Evolutionary conservation across 2,113 vertebrate genomes (phyloP).

Genomic region (Haemorhous mexicanus): DNA sequence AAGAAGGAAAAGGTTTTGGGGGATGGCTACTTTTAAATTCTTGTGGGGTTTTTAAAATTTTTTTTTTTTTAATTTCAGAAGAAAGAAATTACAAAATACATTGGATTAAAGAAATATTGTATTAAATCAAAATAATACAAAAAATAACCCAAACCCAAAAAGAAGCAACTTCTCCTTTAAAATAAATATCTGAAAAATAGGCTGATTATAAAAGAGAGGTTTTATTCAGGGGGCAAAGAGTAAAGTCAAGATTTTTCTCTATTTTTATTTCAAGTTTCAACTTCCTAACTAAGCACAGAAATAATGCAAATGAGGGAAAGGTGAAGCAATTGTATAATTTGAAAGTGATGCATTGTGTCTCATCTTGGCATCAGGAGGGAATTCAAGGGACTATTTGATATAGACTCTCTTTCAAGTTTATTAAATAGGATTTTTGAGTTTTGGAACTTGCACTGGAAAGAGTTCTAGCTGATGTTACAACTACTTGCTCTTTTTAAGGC

Average conservation of each 20-base stretch:
- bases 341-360: neutral
- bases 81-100: neutral
- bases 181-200: neutral
- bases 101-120: neutral
- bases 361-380: conserved; percentile 5
- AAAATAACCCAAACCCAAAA: neutral
- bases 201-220: neutral
- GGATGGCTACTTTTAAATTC: neutral
- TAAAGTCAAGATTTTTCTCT: neutral
- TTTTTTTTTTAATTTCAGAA: neutral
- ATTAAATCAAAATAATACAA: neutral
- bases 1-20: neutral
- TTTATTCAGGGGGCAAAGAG: neutral
- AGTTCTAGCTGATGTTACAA: neutral
- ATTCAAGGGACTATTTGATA: conserved; percentile 8
- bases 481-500: neutral
- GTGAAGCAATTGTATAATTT: conserved; percentile 3
- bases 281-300: neutral
- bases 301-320: neutral
- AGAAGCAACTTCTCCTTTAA: neutral
- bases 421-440: neutral
- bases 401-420: neutral
- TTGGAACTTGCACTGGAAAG: neutral
- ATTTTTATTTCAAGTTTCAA: neutral
- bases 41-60: neutral